Base-by-base conservation (phyloP, 2,888 invertebrate species). In the Chirona hameri region DNA sequence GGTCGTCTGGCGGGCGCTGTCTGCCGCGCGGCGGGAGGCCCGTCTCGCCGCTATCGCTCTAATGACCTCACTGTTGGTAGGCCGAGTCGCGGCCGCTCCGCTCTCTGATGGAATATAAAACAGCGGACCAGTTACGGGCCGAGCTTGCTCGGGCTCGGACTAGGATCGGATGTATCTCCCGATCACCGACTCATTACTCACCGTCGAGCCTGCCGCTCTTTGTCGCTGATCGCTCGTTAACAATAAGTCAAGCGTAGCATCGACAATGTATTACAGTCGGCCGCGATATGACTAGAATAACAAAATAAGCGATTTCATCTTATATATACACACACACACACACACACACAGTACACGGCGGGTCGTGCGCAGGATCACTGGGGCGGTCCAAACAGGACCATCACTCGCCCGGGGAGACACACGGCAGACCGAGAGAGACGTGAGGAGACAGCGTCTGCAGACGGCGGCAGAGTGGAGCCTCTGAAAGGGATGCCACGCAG, bases 201-300 rank as follows among this genome's bases (percentile, higher is more conserved):
- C 24, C 39, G 46, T 24, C 46, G 46, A 4, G 9, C 18, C 52
- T 15, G 52, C 52, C 52, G 39, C 15, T 24, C 46, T 46, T 76
- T 46, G 76, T 76, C 76, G 10, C 9, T 24, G 46, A 46, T 46
- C 46, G 46, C 39, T 27, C 76, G 9, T 31, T 46, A 76, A 46
- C 76, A 76, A 76, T 76, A 76, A 7, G 21, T 76, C 76, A 76
- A 24, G 24, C 76, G 76, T 24, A 31, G 76, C 39, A 39, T 46
- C 39, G 24, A 76, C 39, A 76, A 76, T 76, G 39, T 76, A 76
- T 76, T 76, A 76, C 76, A 76, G 76, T 76, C 46, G 9, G 76
- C 7, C 76, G 76, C 76, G 76, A 76, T 76, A 46, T 76, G 76
- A 76, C 76, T 76, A 76, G 76, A 76, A 76, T 76, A 76, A 76